phyloP scores from a whole-genome alignment of 2,797 vertebrate genomes.

The Alcedo atthis region DNA sequence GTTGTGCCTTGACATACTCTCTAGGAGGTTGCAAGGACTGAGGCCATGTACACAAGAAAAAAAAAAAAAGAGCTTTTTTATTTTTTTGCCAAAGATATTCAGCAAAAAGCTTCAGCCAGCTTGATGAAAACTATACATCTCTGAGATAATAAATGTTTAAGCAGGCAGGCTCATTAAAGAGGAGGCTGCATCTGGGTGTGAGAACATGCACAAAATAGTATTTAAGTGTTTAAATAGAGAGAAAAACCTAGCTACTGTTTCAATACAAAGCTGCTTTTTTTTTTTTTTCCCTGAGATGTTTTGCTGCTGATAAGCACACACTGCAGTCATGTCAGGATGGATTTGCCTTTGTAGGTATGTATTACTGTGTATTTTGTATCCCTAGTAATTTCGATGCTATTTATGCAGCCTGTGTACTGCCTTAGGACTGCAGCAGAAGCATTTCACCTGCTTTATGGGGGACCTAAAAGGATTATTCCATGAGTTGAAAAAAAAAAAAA shows the following conservation, averaged over 20 bases:
- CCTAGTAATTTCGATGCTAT: constrained; percentile 68
- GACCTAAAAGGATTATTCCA: constrained; percentile 74
- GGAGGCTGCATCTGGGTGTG: constrained; percentile 45
- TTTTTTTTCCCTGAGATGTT: constrained; percentile 40
- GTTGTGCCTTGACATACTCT: constrained; percentile 75
- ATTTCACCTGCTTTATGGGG: constrained; percentile 71
- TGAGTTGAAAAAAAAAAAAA: constrained; percentile 44
- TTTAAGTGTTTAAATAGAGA: constrained; percentile 60
- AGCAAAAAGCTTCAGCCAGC: constrained; percentile 55
- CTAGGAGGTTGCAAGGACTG: constrained; percentile 69
- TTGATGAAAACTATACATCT: constrained; percentile 64
- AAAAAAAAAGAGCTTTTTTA: not conserved
- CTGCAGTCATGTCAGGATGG: constrained; percentile 67
- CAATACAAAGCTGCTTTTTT: constrained; percentile 30
- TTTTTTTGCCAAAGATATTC: constrained; percentile 40
- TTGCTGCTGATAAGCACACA: constrained; percentile 66
- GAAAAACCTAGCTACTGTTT: not conserved
- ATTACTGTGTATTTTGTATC: constrained; percentile 71
- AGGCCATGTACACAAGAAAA: constrained; percentile 62
- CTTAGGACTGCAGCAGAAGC: constrained; percentile 72
- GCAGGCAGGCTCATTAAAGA: constrained; percentile 57
- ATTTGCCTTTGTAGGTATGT: constrained; percentile 73
- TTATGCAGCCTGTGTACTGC: constrained; percentile 71
- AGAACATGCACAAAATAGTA: constrained; percentile 23
- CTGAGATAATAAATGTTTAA: constrained; percentile 63